A percentile compares a stretch with the other conserved stretches of the same genome.
phyloP scores from a whole-genome alignment of 1,140 invertebrate species.

The Hirudo medicinalis region DNA sequence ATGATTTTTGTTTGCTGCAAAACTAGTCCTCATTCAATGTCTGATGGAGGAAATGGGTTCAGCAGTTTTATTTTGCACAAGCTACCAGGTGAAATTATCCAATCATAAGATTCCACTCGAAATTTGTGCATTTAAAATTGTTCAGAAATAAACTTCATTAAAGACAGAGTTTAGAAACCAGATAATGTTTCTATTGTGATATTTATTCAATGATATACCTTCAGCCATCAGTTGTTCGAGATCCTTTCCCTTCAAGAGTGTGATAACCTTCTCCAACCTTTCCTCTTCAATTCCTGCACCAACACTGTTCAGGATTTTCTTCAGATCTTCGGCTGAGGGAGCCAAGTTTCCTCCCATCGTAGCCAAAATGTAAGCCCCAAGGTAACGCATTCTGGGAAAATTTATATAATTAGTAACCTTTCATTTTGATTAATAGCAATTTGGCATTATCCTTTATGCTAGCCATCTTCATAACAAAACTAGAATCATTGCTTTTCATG shows the following conservation, averaged over 20 bases:
- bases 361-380: slow-evolving; percentile 90
- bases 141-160: background rate
- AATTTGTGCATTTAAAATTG: background rate
- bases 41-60: background rate
- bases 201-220: slow-evolving; percentile 46
- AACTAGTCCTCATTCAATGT: background rate
- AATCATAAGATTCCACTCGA: background rate
- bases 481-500: background rate
- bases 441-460: background rate
- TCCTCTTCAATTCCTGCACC: slow-evolving; percentile 80
- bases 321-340: slow-evolving; percentile 66
- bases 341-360: slow-evolving; percentile 69
- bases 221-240: slow-evolving; percentile 72
- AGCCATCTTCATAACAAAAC: background rate
- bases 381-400: slow-evolving; percentile 76
- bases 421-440: background rate
- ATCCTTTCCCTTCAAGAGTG: slow-evolving; percentile 72
- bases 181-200: no score
- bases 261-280: slow-evolving; percentile 69
- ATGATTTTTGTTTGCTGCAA: background rate
- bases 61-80: slow-evolving; percentile 5
- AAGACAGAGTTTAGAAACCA: background rate
- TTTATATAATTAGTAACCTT: background rate
- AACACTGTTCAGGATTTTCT: slow-evolving; percentile 86
- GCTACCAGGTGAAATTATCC: slow-evolving; percentile 4